Conservation (phyloP, 2,888 invertebrate genomes). For the Agonopterix arenella region DNA sequence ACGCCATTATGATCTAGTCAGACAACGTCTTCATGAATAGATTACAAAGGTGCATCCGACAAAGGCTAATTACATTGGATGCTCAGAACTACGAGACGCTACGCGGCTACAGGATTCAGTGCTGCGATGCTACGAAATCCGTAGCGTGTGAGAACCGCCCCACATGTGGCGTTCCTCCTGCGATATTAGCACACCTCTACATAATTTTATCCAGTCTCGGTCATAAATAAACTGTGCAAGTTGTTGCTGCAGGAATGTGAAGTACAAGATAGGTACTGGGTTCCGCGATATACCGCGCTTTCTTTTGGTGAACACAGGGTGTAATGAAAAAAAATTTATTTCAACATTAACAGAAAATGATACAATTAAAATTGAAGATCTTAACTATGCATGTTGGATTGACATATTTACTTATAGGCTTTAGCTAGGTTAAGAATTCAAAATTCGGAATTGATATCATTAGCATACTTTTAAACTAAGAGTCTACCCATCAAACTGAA, state of each 20-base stretch:
- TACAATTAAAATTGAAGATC: too few species aligned
- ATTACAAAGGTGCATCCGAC: slow-evolving; percentile 16
- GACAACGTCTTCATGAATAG: slow-evolving; percentile 10
- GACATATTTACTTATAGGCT: too few species aligned
- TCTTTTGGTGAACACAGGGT: slow-evolving; percentile 1
- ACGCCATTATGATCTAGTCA: slow-evolving; percentile 8
- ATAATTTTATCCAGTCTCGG: slow-evolving; percentile 54
- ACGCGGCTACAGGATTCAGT: slow-evolving; percentile 16
- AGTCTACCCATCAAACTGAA: too few species aligned
- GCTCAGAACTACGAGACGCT: slow-evolving; percentile 19
- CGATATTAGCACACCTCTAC: slow-evolving; percentile 49
- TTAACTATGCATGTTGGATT: too few species aligned
- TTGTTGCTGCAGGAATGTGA: slow-evolving; percentile 43
- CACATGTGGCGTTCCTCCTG: slow-evolving; percentile 44
- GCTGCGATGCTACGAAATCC: slow-evolving; percentile 15
- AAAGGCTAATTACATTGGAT: slow-evolving; percentile 22
- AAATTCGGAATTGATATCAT: too few species aligned
- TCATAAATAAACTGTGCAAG: slow-evolving; percentile 47
- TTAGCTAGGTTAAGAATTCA: too few species aligned
- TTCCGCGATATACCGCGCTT: slow-evolving; percentile 13
- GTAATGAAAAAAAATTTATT: too few species aligned
- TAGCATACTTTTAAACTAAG: too few species aligned
- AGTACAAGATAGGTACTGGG: slow-evolving; percentile 22
- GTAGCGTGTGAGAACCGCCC: slow-evolving; percentile 42
- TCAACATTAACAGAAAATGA: too few species aligned